Conservation (phyloP, 1,140 invertebrate genomes). For the Conus betulinus region DNA sequence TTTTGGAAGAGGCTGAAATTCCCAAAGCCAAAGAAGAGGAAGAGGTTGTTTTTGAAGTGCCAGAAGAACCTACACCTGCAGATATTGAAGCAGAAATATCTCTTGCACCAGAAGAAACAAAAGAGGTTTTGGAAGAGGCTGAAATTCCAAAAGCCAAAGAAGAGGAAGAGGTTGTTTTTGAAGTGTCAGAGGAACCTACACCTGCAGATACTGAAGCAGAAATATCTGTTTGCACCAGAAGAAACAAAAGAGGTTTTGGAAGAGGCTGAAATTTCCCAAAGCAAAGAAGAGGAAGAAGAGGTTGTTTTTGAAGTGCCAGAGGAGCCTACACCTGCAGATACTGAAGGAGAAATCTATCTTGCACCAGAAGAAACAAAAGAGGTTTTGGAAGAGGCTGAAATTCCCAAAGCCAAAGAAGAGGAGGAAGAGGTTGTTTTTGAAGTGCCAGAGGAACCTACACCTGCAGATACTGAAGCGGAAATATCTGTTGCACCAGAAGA, state of each 20-base stretch:
- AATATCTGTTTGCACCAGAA: slow-evolving; percentile 23
- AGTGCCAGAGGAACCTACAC: slow-evolving; percentile 19
- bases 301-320: slow-evolving; percentile 21
- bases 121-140: slow-evolving; percentile 1
- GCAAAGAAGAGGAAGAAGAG: slow-evolving; percentile 52
- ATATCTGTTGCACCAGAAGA: slow-evolving; percentile 3
- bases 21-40: slow-evolving; percentile 38
- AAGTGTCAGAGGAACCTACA: slow-evolving; percentile 39
- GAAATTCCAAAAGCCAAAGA: not conserved
- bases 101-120: slow-evolving; percentile 13
- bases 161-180: slow-evolving; percentile 24
- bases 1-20: slow-evolving; percentile 40
- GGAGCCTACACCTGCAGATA: slow-evolving; percentile 37
- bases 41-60: slow-evolving; percentile 39
- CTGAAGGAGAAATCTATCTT: slow-evolving; percentile 33
- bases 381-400: slow-evolving; percentile 46
- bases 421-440: slow-evolving; percentile 45
- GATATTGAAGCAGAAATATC: slow-evolving; percentile 40
- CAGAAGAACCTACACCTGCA: slow-evolving; percentile 29
- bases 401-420: slow-evolving; percentile 33
- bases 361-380: slow-evolving; percentile 32
- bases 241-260: slow-evolving; percentile 25
- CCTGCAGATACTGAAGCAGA: slow-evolving; percentile 41
- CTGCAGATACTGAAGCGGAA: slow-evolving; percentile 33
- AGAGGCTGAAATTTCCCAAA: slow-evolving; percentile 19